Evolutionary conservation across 2,888 invertebrate genomes (phyloP).

Genomic region (Automeris io): DNA sequence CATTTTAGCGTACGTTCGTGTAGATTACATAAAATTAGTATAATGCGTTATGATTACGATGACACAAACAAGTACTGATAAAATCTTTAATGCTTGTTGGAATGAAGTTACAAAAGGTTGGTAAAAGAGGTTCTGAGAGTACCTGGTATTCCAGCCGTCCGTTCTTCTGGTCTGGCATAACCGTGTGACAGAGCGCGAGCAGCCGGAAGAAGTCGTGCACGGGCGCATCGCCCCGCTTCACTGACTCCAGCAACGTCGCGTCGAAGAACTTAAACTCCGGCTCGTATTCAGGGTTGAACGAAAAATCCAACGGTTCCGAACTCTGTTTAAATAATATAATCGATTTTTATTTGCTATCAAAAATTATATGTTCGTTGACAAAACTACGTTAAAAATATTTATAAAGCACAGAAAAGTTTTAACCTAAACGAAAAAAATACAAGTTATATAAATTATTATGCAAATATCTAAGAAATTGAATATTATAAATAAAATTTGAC

Average conservation of each 20-base stretch:
- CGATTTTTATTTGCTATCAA: background rate
- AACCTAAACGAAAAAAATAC: too few species aligned
- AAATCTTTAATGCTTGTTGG: too few species aligned
- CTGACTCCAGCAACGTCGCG: constrained; percentile 87
- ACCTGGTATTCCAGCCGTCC: constrained; percentile 88
- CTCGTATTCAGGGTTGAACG: constrained; percentile 95
- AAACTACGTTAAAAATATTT: constrained; percentile 20
- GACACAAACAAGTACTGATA: too few species aligned
- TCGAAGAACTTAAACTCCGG: constrained; percentile 97
- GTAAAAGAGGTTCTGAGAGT: background rate
- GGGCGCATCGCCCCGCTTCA: constrained; percentile 83
- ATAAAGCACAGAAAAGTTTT: too few species aligned
- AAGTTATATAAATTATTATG: too few species aligned
- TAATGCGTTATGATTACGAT: too few species aligned
- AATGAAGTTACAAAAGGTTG: background rate
- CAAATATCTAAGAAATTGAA: background rate
- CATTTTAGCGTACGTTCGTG: too few species aligned
- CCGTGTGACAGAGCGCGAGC: constrained; percentile 97
- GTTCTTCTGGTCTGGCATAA: constrained; percentile 96
- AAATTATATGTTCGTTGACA: constrained; percentile 6
- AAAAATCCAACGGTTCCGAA: constrained; percentile 91
- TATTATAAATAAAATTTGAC: too few species aligned
- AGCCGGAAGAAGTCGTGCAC: constrained; percentile 93
- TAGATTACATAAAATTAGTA: too few species aligned
- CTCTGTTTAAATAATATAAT: constrained; percentile 72